Conservation (phyloP, 1,140 invertebrate species). For the Aphelinus atriplicis region DNA sequence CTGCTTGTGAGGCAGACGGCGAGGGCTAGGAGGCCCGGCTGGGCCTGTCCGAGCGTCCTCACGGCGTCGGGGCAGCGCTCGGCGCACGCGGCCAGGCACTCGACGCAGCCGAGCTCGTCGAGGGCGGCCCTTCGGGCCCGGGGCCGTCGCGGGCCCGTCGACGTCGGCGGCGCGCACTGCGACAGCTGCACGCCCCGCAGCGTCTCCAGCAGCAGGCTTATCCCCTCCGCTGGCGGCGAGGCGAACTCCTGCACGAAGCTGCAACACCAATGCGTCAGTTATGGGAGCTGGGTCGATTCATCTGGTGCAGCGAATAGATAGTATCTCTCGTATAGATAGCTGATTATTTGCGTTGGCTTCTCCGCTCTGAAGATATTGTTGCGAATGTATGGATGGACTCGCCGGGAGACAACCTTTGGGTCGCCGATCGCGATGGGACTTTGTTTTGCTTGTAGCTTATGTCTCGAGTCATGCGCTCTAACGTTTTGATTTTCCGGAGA, state of each 20-base stretch:
- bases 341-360: too few species aligned
- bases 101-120: slow-evolving; percentile 89
- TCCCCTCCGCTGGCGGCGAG: slow-evolving; percentile 83
- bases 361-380: too few species aligned
- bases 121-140: slow-evolving; percentile 74
- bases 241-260: slow-evolving; percentile 93
- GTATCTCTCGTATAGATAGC: too few species aligned
- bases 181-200: slow-evolving; percentile 84
- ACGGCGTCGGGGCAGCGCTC: slow-evolving; percentile 79
- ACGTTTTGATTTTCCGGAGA: too few species aligned
- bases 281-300: too few species aligned
- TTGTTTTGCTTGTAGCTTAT: too few species aligned
- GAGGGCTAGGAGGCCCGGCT: slow-evolving; percentile 85
- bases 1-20: slow-evolving; percentile 89
- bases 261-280: slow-evolving; percentile 49
- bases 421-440: too few species aligned
- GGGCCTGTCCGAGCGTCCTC: slow-evolving; percentile 77
- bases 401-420: too few species aligned
- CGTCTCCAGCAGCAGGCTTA: slow-evolving; percentile 81
- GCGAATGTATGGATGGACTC: too few species aligned
- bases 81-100: slow-evolving; percentile 84
- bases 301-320: too few species aligned
- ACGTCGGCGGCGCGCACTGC: slow-evolving; percentile 68
- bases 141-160: slow-evolving; percentile 57
- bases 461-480: too few species aligned